phyloP scores from a whole-genome alignment of 1,140 invertebrate genomes.

The Drosophila tristis region DNA sequence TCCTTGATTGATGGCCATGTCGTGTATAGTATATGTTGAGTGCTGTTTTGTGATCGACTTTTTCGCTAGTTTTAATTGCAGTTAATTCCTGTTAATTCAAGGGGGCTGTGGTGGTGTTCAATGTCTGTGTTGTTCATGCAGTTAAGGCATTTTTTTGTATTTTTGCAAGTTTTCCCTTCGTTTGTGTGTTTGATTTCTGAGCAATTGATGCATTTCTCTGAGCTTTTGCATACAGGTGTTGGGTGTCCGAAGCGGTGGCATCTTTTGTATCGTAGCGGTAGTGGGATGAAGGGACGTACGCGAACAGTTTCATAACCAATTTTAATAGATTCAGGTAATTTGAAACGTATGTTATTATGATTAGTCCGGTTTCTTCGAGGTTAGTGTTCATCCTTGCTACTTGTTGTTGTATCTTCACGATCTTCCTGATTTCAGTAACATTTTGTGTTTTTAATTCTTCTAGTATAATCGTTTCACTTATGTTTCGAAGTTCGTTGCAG shows the following conservation, averaged over 20 bases:
- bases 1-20: too few species aligned
- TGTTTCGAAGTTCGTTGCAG: constrained; percentile 6
- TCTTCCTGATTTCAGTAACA: constrained; percentile 3
- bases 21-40: too few species aligned
- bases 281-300: neutral
- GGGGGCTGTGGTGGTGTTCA: too few species aligned
- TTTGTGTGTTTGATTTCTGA: neutral
- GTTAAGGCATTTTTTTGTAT: too few species aligned
- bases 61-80: too few species aligned
- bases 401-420: constrained; percentile 2
- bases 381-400: neutral
- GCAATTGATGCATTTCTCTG: neutral
- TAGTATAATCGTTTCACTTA: neutral
- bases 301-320: constrained; percentile 1
- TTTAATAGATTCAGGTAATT: constrained; percentile 5
- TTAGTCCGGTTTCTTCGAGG: constrained; percentile 5
- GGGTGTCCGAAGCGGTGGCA: constrained; percentile 1
- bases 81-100: too few species aligned
- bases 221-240: constrained; percentile 1
- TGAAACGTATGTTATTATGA: neutral
- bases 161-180: too few species aligned
- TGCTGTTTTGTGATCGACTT: too few species aligned
- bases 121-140: too few species aligned
- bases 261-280: neutral
- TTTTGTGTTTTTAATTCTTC: constrained; percentile 10